Conservation (phyloP, 2,888 invertebrate species). For the Dasypolia templi region DNA sequence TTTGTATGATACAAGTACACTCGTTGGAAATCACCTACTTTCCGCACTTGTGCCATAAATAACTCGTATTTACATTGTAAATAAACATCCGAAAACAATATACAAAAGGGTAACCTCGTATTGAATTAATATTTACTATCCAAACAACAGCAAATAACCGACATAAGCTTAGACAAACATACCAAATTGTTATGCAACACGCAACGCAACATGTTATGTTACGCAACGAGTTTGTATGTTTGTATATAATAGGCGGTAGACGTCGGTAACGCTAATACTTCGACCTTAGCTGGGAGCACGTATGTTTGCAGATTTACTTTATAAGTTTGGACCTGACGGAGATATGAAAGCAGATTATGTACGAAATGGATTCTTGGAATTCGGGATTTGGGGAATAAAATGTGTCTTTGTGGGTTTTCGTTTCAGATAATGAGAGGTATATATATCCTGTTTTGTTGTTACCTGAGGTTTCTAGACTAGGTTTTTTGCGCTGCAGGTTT, state of each 20-base stretch:
- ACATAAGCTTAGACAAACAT: slow-evolving; percentile 33
- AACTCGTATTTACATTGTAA: too few relatives aligned
- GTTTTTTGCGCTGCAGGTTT: not conserved
- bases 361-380: slow-evolving; percentile 52
- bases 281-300: slow-evolving; percentile 64
- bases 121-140: slow-evolving; percentile 50
- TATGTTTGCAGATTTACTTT: slow-evolving; percentile 65
- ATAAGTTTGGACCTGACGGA: slow-evolving; percentile 63
- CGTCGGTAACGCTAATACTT: slow-evolving; percentile 57
- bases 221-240: slow-evolving; percentile 43
- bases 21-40: too few relatives aligned
- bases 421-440: slow-evolving; percentile 28
- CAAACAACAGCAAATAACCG: slow-evolving; percentile 50
- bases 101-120: slow-evolving; percentile 26
- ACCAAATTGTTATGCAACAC: slow-evolving; percentile 51
- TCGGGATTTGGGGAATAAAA: slow-evolving; percentile 49
- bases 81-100: slow-evolving; percentile 19
- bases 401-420: slow-evolving; percentile 44
- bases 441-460: slow-evolving; percentile 21
- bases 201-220: slow-evolving; percentile 46
- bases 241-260: slow-evolving; percentile 38
- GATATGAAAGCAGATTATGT: slow-evolving; percentile 53
- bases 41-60: too few relatives aligned
- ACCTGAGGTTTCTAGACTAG: not conserved
- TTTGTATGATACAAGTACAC: too few relatives aligned